A percentile compares a stretch with the other conserved stretches of the same genome.
These are phyloP conservation scores for Octomys mimax DNA, from an alignment of 2,797 vertebrate species.

Conservation along the genomic window DNA sequence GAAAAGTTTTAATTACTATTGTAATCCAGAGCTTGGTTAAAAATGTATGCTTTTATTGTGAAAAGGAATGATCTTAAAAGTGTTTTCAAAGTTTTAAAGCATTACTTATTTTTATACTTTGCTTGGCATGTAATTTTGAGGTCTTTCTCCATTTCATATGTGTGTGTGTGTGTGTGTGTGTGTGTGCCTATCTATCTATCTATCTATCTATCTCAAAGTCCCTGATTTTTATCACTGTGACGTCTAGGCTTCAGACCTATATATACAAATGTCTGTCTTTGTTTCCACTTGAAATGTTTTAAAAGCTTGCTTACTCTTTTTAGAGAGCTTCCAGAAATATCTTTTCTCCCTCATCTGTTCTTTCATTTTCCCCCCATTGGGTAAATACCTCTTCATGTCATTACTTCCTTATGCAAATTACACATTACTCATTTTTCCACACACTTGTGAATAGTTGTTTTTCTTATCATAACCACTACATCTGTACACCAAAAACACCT, in stretches of 20 bases:
- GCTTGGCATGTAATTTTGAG: neutral
- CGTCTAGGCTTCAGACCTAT: neutral
- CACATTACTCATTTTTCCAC: neutral
- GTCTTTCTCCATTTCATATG: neutral
- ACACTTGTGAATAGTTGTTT: neutral
- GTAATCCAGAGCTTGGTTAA: neutral
- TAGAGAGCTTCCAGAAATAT: neutral
- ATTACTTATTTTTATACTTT: neutral
- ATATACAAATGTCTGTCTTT: neutral
- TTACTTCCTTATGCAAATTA: neutral
- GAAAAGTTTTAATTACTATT: neutral
- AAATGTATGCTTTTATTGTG: neutral
- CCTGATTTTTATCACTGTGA: constrained; percentile 21
- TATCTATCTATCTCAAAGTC: neutral
- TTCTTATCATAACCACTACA: neutral
- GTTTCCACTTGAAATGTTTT: neutral
- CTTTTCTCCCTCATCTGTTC: neutral
- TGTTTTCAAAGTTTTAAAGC: constrained; percentile 20
- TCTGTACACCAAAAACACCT: neutral
- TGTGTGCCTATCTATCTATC: too few species aligned
- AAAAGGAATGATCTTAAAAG: neutral
- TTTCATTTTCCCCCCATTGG: neutral
- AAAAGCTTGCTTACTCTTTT: neutral
- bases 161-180: too few species aligned
- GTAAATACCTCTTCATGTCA: neutral